Evolutionary conservation across 1,140 invertebrate genomes (phyloP).

Genomic region (Microplitis mediator): DNA sequence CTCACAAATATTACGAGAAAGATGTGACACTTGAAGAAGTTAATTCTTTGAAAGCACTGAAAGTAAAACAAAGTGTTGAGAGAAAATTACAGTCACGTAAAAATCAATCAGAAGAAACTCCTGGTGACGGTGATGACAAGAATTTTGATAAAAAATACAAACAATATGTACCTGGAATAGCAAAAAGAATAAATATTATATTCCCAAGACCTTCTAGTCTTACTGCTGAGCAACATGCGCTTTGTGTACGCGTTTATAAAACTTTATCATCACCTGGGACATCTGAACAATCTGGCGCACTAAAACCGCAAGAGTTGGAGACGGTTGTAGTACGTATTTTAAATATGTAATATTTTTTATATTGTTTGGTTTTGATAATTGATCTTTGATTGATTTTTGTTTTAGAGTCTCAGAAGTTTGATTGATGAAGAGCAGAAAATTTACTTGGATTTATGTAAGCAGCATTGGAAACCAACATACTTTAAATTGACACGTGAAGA

Average conservation of each 20-base stretch:
- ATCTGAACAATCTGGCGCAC: slow-evolving; percentile 42
- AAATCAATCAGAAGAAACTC: not conserved
- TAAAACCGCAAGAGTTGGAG: not conserved
- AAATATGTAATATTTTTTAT: no score
- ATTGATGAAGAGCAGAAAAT: slow-evolving; percentile 43
- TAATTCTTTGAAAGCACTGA: not conserved
- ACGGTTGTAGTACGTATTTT: no score
- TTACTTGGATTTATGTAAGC: slow-evolving; percentile 38
- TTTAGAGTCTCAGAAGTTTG: slow-evolving; percentile 30
- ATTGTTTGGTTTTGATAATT: not conserved
- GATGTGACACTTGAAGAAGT: slow-evolving; percentile 17
- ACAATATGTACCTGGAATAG: slow-evolving; percentile 40
- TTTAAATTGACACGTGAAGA: slow-evolving; percentile 27
- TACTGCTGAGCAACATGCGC: slow-evolving; percentile 31
- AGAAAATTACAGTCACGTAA: not conserved
- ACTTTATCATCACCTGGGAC: slow-evolving; percentile 32
- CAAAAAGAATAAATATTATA: slow-evolving; percentile 17
- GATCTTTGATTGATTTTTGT: not conserved
- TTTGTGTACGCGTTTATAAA: slow-evolving; percentile 36
- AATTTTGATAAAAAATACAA: not conserved
- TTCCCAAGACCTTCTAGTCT: slow-evolving; percentile 38
- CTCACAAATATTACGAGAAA: slow-evolving; percentile 34
- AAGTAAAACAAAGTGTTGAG: not conserved
- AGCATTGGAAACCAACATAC: slow-evolving; percentile 31
- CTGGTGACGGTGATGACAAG: not conserved